Base-by-base conservation (phyloP, 2,888 invertebrate species). In the Caenorhabditis plicata region DNA sequence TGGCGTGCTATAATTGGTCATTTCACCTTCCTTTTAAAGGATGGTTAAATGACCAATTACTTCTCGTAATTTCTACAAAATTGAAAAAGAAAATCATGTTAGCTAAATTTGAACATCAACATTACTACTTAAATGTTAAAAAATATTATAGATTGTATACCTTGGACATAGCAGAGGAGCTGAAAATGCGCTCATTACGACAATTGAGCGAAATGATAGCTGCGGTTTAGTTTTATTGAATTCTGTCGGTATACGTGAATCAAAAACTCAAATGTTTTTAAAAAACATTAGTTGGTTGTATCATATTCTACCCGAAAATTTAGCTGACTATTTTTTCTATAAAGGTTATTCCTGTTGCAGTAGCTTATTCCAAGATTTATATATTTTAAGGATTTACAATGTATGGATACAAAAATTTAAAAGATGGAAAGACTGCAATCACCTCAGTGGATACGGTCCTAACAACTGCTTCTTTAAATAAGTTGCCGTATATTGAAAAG, bases 151-250 rank as follows among this genome's bases (percentile, higher is more conserved):
- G n/a, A n/a, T n/a, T n/a, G n/a, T n/a, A n/a, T 50, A 58, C 22
- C 32, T 68, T 44, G 70, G 61, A 3, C 67, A 70, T 23, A 62
- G 62, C 48, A 36, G 70, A 45, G 70, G 70, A 33, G 57, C 54
- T 41, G 70, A 71, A 40, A 71, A 71, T 52, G 70, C 70, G 0
- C 49, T 69, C 15, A 60, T 56, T 42, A 55, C 63, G 5, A 61
- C 63, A 1, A 58, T 49, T 17, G 32, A 43, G 13, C 22, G 39
- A 15, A 39, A 40, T 33, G 54, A 48, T 19, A 42, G 46, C 11
- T 23, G 8, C 17, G 72, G 72, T 5, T 47, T 68, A 4, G 52
- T 72, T 5, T 45, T 67, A 27, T 38, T 68, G 33, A 68, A 68
- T 52, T 63, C 66, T 2, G 40, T 57, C 2, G 72, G 72, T n/a